Evolutionary conservation across 2,888 invertebrate genomes (phyloP), one percentile per base, ranked within the genome.

Genomic region (Ormyrus thymus): DNA sequence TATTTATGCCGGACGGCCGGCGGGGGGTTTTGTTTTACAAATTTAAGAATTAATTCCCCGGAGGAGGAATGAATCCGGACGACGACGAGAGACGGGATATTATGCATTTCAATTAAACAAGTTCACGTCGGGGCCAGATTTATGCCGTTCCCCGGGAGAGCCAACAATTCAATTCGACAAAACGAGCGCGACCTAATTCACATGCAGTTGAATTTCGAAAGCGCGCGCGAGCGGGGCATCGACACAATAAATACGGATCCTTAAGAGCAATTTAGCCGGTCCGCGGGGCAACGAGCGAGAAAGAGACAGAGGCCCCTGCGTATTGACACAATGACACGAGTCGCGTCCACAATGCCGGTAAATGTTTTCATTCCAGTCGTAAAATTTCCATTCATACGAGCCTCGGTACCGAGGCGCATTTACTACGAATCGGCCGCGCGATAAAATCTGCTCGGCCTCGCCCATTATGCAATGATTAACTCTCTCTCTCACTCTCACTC

Each of bases 321-420:
- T 59, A 68, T 68, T 15, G 72, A 72, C 46, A 64, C 77, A 71
- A 71, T 71, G 77, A 62, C 78, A 51, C 50, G 51, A 61, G 64
- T 55, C 51, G 66, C 58, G 58, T 68, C 50, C 73, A 62, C 70
- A 71, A 55, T 72, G 58, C 48, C 70, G 64, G 65, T 48, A 70
- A 78, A 78, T 58, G 75, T 78, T 78, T 78, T 78, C 71, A 79
- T 79, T 29, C 59, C 66, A 77, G 62, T 71, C 76, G 74, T 79
- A 73, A 80, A 77, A 81, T 81, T 76, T 80, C 74, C 73, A 77
- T 74, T 82, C 56, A 70, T 70, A 13, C 48, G 29, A 45, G 11
- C 43, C 5, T 13, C 8, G 8, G 8, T 50, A 29, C 29, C 29
- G 29, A 29, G 29, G 29, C 51, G 45, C 10, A 53, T 68, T 68